Conservation (phyloP, 1,140 invertebrate species). For the Hypsibius dujardini region DNA sequence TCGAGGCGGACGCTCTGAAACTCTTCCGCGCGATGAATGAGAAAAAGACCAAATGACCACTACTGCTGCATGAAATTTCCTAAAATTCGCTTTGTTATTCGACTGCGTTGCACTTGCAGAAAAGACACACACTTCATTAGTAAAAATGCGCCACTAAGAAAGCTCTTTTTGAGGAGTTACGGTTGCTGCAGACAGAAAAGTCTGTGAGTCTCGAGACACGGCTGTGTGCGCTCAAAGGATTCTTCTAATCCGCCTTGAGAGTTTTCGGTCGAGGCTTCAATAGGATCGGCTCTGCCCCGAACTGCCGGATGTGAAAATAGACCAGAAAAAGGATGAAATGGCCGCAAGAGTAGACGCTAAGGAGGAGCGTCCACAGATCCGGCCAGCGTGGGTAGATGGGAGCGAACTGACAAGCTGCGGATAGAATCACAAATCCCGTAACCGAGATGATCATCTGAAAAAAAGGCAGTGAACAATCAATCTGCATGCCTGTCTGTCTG, state of each 20-base stretch:
- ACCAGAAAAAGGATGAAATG: conserved; percentile 65
- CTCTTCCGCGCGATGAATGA: conserved; percentile 33
- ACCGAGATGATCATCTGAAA: conserved; percentile 44
- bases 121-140: too few relatives aligned
- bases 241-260: too few relatives aligned
- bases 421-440: conserved; percentile 42
- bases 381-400: conserved; percentile 54
- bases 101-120: too few relatives aligned
- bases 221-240: not conserved
- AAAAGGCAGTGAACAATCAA: too few relatives aligned
- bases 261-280: too few relatives aligned
- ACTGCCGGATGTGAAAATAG: conserved; percentile 62
- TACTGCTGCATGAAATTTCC: too few relatives aligned
- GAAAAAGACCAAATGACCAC: conserved; percentile 26
- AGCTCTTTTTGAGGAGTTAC: too few relatives aligned
- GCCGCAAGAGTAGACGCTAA: conserved; percentile 58
- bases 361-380: conserved; percentile 62
- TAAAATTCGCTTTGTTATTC: too few relatives aligned
- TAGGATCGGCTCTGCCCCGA: conserved; percentile 31
- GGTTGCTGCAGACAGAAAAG: not conserved
- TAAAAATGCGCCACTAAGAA: too few relatives aligned
- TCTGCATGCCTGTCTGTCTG: too few relatives aligned
- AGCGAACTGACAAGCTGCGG: conserved; percentile 39
- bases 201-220: not conserved
- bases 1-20: conserved; percentile 56